Base-by-base conservation (phyloP, 2,888 invertebrate genomes). In the Mythimna vitellina region DNA sequence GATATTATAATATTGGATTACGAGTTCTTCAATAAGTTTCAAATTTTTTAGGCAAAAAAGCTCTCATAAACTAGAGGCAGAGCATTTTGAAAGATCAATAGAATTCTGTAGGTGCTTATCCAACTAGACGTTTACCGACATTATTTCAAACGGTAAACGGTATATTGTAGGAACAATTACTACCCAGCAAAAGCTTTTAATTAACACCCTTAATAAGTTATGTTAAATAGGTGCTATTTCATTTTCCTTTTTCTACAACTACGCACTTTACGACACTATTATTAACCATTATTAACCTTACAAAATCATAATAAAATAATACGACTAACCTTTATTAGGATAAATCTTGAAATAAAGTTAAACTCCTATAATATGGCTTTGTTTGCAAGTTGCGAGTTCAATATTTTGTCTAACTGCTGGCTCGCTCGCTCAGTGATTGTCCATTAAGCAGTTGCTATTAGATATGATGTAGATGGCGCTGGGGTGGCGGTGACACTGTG, bases 381-480 rank as follows among this genome's bases (percentile, higher is more conserved):
- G 42, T 29, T 57, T 61, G 73, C 62, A 29, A 57, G 32, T 46
- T 56, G 29, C 57, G 25, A 73, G 62, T 78, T 62, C 17, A 67
- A 49, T 73, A 10, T 62, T 22, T 56, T 54, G 38, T 22, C 42
- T 58, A 54, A 56, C 64, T 68, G 61, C 46, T 57, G 22, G 61
- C 53, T 62, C 25, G 25, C 17, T 35, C 57, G 32, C 20, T 42
- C 60, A 17, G 29, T 74, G 68, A 78, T 78, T 57, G 67, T 73
- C 29, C 64, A 65, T 62, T 80, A 68, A 64, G 74, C 56, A 57
- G 12, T 80, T 46, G 54, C 29, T 61, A 73, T 65, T 14, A 17
- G 46, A 17, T 80, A 80, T 74, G 56, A 80, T 62, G 62, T 69
- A 65, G 61, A 57, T 32, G 61, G 60, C 29, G 57, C 35, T 32